Base-by-base conservation (phyloP, 2,888 invertebrate species). In the Lymantria dispar region DNA sequence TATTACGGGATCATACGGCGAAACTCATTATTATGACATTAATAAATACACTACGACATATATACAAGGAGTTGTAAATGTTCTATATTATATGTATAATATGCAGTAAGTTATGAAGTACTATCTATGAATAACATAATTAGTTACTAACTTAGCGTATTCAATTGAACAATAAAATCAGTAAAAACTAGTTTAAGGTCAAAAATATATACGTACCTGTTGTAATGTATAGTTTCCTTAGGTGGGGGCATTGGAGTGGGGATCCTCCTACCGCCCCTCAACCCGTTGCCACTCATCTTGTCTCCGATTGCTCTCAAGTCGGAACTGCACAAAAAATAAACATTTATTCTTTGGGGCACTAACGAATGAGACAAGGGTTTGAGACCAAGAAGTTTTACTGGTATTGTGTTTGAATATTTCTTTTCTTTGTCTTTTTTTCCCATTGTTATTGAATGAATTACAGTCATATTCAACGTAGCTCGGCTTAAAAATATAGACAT, bases 181-280 rank as follows among this genome's bases (percentile, higher is more conserved):
- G 29, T 37, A n/a, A 29, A 13, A 13, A 44, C 10, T 29, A 1
- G 8, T 36, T 44, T 22, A 22, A 22, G 22, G 22, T 22, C 22
- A 22, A 22, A 22, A 22, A 22, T 38, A 48, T 42, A 43, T 48
- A 39, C 48, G 64, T 68, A 76, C 76, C 76, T 76, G 43, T 63
- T 50, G 41, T 71, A 53, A 47, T 67, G 67, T 51, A 64, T 53
- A 54, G 64, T 61, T 57, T 76, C 74, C 43, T 64, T 85, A 29
- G 88, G 85, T 40, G 89, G 88, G 11, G 90, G 90, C 89, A 90
- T 87, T 8, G 90, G 90, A 50, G 90, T 90, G 68, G 90, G 90
- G 54, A 90, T 80, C 63, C 90, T 73, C 69, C 90, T 68, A 45
- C 88, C 87, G 63, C 88, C 87, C 67, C 73, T 75, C 68, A 74